phyloP scores from a whole-genome alignment of 2,113 vertebrate genomes.

The Oreotragus oreotragus region DNA sequence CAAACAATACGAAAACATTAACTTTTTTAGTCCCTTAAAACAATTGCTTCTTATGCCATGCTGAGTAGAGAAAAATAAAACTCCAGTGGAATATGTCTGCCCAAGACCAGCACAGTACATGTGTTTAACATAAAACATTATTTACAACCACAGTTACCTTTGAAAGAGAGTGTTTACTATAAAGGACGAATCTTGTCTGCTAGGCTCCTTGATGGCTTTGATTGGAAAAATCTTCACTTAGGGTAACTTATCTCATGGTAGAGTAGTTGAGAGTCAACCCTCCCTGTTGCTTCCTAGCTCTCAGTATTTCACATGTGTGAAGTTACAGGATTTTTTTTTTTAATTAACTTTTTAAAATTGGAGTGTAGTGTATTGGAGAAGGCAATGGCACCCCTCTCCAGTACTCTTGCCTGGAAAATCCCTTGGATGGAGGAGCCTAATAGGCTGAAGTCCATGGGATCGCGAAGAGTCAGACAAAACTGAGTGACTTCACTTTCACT shows the following conservation, averaged over 20 bases:
- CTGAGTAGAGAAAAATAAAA: neutral
- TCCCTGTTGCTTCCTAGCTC: neutral
- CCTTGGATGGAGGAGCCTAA: too few relatives aligned
- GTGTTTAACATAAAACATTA: neutral
- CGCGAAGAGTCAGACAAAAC: rapidly evolving
- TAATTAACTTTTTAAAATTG: neutral
- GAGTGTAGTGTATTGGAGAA: neutral
- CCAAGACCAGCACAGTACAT: too few relatives aligned
- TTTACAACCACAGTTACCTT: neutral
- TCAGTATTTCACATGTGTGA: neutral
- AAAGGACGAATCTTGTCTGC: neutral
- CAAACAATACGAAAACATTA: neutral
- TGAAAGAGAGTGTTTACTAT: neutral
- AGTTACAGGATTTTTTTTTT: neutral
- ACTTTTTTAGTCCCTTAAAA: neutral
- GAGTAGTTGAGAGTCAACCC: neutral
- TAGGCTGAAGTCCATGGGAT: too few relatives aligned
- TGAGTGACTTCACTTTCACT: too few relatives aligned
- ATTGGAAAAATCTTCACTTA: neutral
- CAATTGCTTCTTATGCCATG: neutral
- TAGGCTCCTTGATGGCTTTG: neutral
- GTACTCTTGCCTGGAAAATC: too few relatives aligned
- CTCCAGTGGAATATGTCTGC: neutral
- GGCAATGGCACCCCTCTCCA: too few relatives aligned
- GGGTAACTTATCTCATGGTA: neutral